A percentile compares a stretch with the other conserved stretches of the same genome.
These are phyloP conservation scores for Coptodon bakossiorum DNA, from an alignment of 2,113 vertebrate species.

Conservation along the genomic window DNA sequence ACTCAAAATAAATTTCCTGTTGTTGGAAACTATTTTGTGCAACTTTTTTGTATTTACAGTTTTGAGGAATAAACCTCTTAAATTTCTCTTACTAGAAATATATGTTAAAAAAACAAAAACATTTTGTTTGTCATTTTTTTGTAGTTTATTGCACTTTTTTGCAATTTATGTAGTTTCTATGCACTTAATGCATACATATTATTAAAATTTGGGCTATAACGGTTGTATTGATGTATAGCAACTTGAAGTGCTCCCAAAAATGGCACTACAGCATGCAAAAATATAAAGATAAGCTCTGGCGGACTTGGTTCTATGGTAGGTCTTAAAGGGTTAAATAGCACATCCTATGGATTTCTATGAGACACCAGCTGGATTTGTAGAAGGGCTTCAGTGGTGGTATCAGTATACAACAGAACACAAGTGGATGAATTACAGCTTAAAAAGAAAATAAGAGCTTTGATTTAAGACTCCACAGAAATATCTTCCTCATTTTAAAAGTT, in stretches of 20 bases:
- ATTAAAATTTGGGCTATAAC: background rate
- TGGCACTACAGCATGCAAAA: fast-evolving
- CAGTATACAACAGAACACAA: background rate
- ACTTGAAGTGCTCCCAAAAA: background rate
- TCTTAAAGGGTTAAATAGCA: background rate
- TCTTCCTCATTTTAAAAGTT: background rate
- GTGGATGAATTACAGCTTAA: background rate
- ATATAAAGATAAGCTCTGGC: background rate
- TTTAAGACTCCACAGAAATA: background rate
- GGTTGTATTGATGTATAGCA: background rate
- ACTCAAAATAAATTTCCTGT: background rate
- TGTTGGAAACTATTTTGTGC: background rate
- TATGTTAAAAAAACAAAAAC: too few species aligned
- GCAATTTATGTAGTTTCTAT: background rate
- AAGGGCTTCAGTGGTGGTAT: background rate
- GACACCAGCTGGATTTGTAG: background rate
- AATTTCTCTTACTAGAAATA: background rate
- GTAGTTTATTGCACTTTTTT: background rate
- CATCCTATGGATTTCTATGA: background rate
- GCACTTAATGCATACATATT: background rate
- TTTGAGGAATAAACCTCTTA: background rate
- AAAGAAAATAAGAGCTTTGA: background rate
- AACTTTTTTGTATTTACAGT: background rate
- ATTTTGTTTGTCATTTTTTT: too few species aligned
- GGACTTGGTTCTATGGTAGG: background rate